Base-by-base conservation (phyloP, 2,888 invertebrate genomes). In the Itoplectis maculator region DNA sequence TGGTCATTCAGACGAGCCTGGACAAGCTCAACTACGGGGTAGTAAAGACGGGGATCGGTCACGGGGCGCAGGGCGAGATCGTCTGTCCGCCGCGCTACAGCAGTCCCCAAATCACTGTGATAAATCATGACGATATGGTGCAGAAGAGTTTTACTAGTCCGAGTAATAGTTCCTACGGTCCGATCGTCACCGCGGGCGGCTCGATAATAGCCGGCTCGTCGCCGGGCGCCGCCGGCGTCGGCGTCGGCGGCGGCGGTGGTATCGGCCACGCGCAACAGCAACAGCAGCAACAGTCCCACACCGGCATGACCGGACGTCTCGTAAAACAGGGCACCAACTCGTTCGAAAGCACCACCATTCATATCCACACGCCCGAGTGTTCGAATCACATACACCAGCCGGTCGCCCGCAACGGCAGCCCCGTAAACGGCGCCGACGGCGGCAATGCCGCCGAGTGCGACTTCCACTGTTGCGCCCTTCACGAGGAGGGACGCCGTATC, bases 401-500 rank as follows among this genome's bases (percentile, higher is more conserved):
- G 90, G 94, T 94, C 85, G 95, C 94, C 86, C 94, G 95, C 59
- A 95, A 95, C 85, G 96, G 96, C 74, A 95, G 95, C 89, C 96
- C 94, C 89, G 93, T 95, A 90, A 94, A 95, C 91, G 90, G 92
- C 15, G 88, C 92, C 86, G 94, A 95, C 91, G 94, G 95, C 91
- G 92, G 94, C 90, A 92, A 94, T 45, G 90, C 91, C 59, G 94
- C 94, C 87, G 97, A 98, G 93, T 98, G 98, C 94, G 98, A 98
- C 94, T 98, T 98, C 94, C 98, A 98, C 93, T 98, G 98, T 93
- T 98, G 98, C 94, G 97, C 98, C 86, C 94, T 98, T 89, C 98
- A 98, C 95, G 98, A 98, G 93, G 98, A 97, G 93, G 97, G 98
- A 8, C 95, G 98, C 83, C 96, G 97, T 91, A 98, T 98, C 91